Base-by-base conservation (phyloP, 2,888 invertebrate genomes). In the Sialis lutaria region DNA sequence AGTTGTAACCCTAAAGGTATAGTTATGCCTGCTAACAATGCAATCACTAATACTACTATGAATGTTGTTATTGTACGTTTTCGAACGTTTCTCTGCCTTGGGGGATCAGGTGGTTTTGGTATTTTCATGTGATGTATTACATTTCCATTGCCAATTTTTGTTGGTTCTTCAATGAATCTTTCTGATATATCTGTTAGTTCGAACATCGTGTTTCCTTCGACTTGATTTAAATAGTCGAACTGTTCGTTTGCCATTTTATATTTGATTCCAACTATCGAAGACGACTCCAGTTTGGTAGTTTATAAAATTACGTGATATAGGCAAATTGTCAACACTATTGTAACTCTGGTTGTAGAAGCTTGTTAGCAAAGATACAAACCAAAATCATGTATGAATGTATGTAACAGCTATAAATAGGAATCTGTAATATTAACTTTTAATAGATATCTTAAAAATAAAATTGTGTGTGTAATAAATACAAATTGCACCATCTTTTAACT, bases 1-100 rank as follows among this genome's bases (percentile, higher is more conserved):
- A 74, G 55, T 53, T 74, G 74, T 13, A 74, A 56, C 2, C 71
- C 74, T 48, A 74, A 54, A 2, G 74, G 74, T 45, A 74, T 54
- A 46, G 65, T 66, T 22, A 67, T 61, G 6, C 64, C 65, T 12
- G 63, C 61, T 13, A 65, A 56, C 51, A 67, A 56, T 42, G 63
- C 64, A 52, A 49, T 42, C n/a, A 51, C 33, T 32, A 51, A 40
- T 40, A 51, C 45, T 12, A 49, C 42, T 4, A 49, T 42, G 33
- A 46, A 45, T n/a, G 48, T 42, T 43, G 51, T 51, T 31, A 46
- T 45, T n/a, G 48, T 35, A 12, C 51, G 51, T 48, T 47, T 48
- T 42, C 51, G 44, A 31, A 40, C 35, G 33, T 44, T 44, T 6
- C 34, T 47, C 22, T 42, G 42, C n/a, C 42, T 44, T 33, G 44